Base-by-base conservation (phyloP, 2,797 vertebrate species). In the Cynodonichthys magdalenae region DNA sequence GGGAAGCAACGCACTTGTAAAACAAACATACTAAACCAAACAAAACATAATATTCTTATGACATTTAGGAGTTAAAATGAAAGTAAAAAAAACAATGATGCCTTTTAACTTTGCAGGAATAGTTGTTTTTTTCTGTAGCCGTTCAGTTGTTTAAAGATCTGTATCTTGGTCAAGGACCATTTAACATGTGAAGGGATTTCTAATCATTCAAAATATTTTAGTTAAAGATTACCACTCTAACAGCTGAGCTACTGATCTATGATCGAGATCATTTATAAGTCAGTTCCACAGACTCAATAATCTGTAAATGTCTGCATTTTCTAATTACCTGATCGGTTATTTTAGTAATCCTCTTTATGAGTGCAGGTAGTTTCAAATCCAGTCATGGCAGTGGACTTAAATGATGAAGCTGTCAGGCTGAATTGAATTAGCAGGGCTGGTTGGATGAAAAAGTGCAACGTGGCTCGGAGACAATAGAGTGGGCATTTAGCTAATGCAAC, bases 401-500 rank as follows among this genome's bases (percentile, higher is more conserved):
- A 36, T 50, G 9, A 66, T 42, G 18, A 7, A 34, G 48, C 50
- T 15, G 46, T 19, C 47, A 27, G 29, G 46, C 47, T 56, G 49
- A 47, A 65, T 53, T 71, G 63, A 84, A 67, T 79, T 74, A 79
- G 80, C 55, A 68, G 19, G 28, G 59, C 74, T 74, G 69, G 29
- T 80, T 28, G 59, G 76, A 83, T 60, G 54, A 68, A 74, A 86
- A 77, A 73, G 61, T 63, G 63, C 46, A 57, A 75, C 72, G 55
- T 69, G 66, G 59, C 54, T 57, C 56, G 68, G 71, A 81, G 75
- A 81, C 76, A 82, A 60, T 19, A 36, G 15, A 59, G 52, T 31
- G 51, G 44, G 36, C 79, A 90, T 91, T 94, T 87, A 90, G 83
- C 87, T 92, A 92, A 94, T 93, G 89, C 75, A 86, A 60, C 67